phyloP scores from a whole-genome alignment of 1,140 invertebrate genomes.

The Watersipora subatra region DNA sequence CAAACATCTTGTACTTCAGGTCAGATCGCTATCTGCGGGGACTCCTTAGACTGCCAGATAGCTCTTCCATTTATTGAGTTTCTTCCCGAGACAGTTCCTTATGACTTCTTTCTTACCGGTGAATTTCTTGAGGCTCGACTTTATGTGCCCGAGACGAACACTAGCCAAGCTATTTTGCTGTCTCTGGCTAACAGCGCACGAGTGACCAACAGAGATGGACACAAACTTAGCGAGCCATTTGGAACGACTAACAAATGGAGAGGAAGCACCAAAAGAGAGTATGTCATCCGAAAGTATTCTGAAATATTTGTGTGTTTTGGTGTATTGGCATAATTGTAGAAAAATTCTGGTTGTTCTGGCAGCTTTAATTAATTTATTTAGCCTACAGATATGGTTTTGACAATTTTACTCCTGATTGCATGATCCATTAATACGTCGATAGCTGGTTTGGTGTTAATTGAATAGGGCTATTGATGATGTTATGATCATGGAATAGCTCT shows the following conservation, averaged over 20 bases:
- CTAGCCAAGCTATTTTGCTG: slow-evolving; percentile 63
- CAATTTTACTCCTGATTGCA: too few relatives aligned
- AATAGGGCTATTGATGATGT: too few relatives aligned
- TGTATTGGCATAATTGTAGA: too few relatives aligned
- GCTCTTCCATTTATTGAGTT: slow-evolving; percentile 83
- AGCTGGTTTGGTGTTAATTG: too few relatives aligned
- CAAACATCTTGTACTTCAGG: slow-evolving; percentile 47
- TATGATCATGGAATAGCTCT: too few relatives aligned
- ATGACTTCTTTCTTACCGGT: slow-evolving; percentile 49
- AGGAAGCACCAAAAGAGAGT: slow-evolving; percentile 62
- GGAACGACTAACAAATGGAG: slow-evolving; percentile 60
- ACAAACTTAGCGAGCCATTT: slow-evolving; percentile 24
- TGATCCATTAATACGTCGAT: too few relatives aligned
- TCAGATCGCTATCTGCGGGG: slow-evolving; percentile 81
- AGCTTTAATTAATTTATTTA: too few relatives aligned
- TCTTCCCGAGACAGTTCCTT: slow-evolving; percentile 66
- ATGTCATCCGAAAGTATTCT: too few relatives aligned
- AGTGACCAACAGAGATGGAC: slow-evolving; percentile 61
- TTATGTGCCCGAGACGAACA: slow-evolving; percentile 79
- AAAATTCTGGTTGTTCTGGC: too few relatives aligned
- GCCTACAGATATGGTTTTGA: too few relatives aligned
- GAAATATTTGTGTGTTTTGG: too few relatives aligned
- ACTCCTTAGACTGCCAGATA: slow-evolving; percentile 79
- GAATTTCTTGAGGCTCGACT: slow-evolving; percentile 77
- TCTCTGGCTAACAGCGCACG: slow-evolving; percentile 79